These are phyloP conservation scores for Eidolon helvum DNA, from an alignment of 2,113 vertebrate species.

Conservation along the genomic window DNA sequence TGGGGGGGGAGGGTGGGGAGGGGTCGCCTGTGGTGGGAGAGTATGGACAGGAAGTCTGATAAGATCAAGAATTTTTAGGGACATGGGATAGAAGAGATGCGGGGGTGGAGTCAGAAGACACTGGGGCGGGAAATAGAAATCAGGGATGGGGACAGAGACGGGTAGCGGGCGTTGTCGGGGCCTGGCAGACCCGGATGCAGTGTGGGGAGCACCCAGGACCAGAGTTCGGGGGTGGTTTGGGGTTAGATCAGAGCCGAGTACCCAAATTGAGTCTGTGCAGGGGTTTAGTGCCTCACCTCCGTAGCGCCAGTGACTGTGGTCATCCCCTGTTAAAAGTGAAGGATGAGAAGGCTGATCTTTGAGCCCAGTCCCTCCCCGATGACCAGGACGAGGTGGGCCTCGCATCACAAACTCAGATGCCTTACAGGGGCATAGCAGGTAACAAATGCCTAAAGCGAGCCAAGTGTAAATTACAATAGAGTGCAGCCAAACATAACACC, in stretches of 20 bases:
- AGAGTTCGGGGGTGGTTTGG: neutral
- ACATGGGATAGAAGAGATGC: neutral
- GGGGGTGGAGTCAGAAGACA: neutral
- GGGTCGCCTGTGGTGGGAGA: conserved; percentile 38
- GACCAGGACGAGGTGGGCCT: neutral
- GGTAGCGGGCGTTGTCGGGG: neutral
- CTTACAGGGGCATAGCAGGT: neutral
- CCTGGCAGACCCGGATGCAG: neutral
- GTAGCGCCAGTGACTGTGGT: conserved; percentile 68
- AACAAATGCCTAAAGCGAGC: neutral
- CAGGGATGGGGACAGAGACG: neutral
- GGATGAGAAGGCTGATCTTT: neutral
- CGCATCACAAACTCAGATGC: neutral
- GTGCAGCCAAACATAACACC: neutral
- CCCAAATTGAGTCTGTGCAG: neutral
- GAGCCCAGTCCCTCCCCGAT: neutral
- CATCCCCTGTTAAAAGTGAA: conserved; percentile 57
- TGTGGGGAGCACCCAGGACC: neutral
- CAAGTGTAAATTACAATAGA: neutral
- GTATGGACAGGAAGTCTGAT: neutral
- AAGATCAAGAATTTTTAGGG: neutral
- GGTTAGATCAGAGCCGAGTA: neutral
- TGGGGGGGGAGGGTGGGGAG: neutral
- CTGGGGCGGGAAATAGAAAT: neutral
- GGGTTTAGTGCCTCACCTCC: conserved; percentile 61